phyloP scores from a whole-genome alignment of 2,888 invertebrate species.

The Malthinus flaveolus region DNA sequence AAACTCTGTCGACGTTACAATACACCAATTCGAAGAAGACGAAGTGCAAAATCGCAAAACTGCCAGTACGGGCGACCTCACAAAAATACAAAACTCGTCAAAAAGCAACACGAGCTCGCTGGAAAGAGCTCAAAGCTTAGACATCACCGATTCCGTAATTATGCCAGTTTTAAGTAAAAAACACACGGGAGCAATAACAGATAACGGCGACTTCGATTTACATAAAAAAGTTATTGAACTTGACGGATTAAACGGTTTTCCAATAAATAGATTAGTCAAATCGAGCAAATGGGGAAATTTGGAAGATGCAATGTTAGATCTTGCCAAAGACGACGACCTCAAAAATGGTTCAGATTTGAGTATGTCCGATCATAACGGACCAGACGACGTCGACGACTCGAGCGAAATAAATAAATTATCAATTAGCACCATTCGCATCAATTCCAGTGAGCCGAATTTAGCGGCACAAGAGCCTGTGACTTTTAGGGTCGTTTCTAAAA shows the following conservation, averaged over 20 bases:
- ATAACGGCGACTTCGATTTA: conserved; percentile 48
- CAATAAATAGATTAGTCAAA: conserved; percentile 70
- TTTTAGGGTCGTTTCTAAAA: neutral
- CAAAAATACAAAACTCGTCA: conserved; percentile 64
- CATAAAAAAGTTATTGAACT: conserved; percentile 58
- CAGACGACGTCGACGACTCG: neutral
- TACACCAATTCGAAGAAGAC: conserved; percentile 69
- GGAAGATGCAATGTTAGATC: conserved; percentile 72
- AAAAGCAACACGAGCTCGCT: conserved; percentile 59
- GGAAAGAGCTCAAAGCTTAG: conserved; percentile 80
- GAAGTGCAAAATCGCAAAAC: conserved; percentile 71
- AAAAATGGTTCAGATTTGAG: conserved; percentile 47
- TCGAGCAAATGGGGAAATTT: conserved; percentile 76
- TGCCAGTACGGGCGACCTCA: conserved; percentile 78
- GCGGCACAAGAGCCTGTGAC: neutral
- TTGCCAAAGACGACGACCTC: conserved; percentile 42
- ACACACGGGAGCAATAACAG: conserved; percentile 61
- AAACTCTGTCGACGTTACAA: conserved; percentile 74
- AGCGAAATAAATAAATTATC: neutral
- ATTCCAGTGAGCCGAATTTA: neutral
- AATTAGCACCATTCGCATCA: no score
- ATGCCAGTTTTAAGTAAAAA: conserved; percentile 56
- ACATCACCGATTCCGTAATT: conserved; percentile 64
- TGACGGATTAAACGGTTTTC: conserved; percentile 70
- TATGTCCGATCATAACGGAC: conserved; percentile 47